Percentiles rank a stretch among this genome's conserved stretches.
These are phyloP conservation scores for Euthynnus affinis DNA, from an alignment of 2,797 vertebrate genomes.

Conservation along the genomic window DNA sequence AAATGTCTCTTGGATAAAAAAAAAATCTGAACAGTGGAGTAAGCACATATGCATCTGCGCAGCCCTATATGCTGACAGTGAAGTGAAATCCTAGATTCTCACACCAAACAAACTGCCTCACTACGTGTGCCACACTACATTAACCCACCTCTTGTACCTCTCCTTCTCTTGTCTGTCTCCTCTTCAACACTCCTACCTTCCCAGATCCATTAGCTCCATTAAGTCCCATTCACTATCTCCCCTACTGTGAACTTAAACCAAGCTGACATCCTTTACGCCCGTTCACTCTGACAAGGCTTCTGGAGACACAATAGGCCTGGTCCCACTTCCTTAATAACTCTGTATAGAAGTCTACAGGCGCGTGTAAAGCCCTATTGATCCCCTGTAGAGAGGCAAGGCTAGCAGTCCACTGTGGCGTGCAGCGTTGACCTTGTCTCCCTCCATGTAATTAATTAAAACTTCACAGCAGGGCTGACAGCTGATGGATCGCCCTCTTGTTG, in stretches of 20 bases:
- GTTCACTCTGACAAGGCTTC: conserved; percentile 72
- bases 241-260: conserved; percentile 77
- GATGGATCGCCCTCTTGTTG: conserved; percentile 86
- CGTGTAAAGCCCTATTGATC: conserved; percentile 82
- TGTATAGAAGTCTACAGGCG: conserved; percentile 73
- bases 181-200: conserved; percentile 61
- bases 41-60: neutral
- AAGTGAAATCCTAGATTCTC: conserved; percentile 10
- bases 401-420: conserved; percentile 68
- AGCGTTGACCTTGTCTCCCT: conserved; percentile 85
- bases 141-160: conserved; percentile 55
- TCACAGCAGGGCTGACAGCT: conserved; percentile 81
- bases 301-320: conserved; percentile 71
- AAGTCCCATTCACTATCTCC: conserved; percentile 72
- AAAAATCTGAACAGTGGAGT: neutral
- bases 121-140: conserved; percentile 43
- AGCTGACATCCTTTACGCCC: conserved; percentile 69
- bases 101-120: conserved; percentile 32
- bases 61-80: neutral
- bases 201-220: conserved; percentile 79
- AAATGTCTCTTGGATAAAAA: neutral
- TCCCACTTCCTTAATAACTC: conserved; percentile 81
- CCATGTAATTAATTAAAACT: conserved; percentile 88
- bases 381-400: conserved; percentile 67
- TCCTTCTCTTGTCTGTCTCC: conserved; percentile 50